A percentile compares a stretch with the other conserved stretches of the same genome.
phyloP scores from a whole-genome alignment of 2,888 invertebrate genomes.

The Siphlonurus alternatus region DNA sequence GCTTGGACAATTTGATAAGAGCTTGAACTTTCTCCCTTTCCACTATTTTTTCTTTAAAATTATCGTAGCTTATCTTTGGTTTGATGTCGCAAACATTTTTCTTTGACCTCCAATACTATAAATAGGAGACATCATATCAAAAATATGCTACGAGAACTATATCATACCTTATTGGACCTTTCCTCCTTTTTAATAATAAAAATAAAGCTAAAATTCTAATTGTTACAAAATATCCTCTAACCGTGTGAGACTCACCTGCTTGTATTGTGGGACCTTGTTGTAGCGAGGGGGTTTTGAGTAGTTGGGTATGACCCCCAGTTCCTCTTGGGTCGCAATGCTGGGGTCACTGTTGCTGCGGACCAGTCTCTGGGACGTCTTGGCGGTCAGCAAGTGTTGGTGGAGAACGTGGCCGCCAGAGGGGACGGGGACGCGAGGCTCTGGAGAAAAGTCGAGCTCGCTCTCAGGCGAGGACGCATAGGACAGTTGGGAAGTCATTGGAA shows the following conservation, averaged over 20 bases:
- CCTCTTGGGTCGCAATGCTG: conserved; percentile 85
- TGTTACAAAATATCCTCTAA: too few relatives aligned
- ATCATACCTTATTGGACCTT: too few relatives aligned
- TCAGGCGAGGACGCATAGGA: conserved; percentile 94
- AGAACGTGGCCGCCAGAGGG: conserved; percentile 36
- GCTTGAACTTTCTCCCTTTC: too few relatives aligned
- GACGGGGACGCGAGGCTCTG: conserved; percentile 41
- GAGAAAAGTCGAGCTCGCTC: conserved; percentile 82
- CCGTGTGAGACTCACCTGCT: conserved; percentile 18
- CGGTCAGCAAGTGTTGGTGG: conserved; percentile 19
- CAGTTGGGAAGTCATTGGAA: conserved; percentile 91
- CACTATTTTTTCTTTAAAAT: too few relatives aligned
- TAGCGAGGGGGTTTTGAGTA: conserved; percentile 57
- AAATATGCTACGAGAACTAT: too few relatives aligned
- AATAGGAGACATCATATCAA: too few relatives aligned
- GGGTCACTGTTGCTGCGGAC: conserved; percentile 84
- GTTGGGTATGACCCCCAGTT: conserved; percentile 36
- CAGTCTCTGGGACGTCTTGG: conserved; percentile 26
- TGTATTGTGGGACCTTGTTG: conserved; percentile 31
- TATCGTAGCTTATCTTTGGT: too few relatives aligned
- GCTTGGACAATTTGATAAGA: too few relatives aligned
- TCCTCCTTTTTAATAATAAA: too few relatives aligned
- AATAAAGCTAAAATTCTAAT: too few relatives aligned
- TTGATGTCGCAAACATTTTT: too few relatives aligned
- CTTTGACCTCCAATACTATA: too few relatives aligned